Evolutionary conservation across 2,888 invertebrate species (phyloP).

Genomic region (Drosophila antonietae): DNA sequence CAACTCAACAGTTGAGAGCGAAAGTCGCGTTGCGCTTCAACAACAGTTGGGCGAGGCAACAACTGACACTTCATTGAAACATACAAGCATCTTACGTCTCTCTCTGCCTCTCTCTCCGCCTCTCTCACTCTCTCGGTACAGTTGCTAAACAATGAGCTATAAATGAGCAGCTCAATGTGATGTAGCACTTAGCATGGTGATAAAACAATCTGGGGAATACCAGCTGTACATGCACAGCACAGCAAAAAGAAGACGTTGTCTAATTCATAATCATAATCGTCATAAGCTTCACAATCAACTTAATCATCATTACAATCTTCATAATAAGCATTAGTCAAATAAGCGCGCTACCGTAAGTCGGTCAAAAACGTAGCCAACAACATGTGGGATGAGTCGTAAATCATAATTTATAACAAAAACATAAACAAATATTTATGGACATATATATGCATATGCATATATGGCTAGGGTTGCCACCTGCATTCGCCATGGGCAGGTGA

Average conservation of each 20-base stretch:
- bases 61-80: conserved; percentile 50
- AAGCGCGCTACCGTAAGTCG: conserved; percentile 45
- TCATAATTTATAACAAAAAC: conserved; percentile 42
- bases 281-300: conserved; percentile 15
- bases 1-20: conserved; percentile 19
- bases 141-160: conserved; percentile 46
- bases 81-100: neutral
- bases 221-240: neutral
- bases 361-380: conserved; percentile 43
- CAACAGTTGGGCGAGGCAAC: conserved; percentile 42
- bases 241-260: conserved; percentile 3
- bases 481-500: conserved; percentile 11
- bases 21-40: conserved; percentile 37
- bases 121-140: conserved; percentile 12
- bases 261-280: conserved; percentile 13
- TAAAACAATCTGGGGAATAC: conserved; percentile 52
- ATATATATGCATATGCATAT: neutral
- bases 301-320: conserved; percentile 7
- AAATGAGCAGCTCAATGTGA: conserved; percentile 46
- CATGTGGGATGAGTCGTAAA: conserved; percentile 44
- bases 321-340: conserved; percentile 22
- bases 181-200: conserved; percentile 54
- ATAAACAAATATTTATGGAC: conserved; percentile 10
- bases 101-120: neutral
- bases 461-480: conserved; percentile 7